phyloP scores from a whole-genome alignment of 2,797 vertebrate genomes.

The Serranus cabrilla region DNA sequence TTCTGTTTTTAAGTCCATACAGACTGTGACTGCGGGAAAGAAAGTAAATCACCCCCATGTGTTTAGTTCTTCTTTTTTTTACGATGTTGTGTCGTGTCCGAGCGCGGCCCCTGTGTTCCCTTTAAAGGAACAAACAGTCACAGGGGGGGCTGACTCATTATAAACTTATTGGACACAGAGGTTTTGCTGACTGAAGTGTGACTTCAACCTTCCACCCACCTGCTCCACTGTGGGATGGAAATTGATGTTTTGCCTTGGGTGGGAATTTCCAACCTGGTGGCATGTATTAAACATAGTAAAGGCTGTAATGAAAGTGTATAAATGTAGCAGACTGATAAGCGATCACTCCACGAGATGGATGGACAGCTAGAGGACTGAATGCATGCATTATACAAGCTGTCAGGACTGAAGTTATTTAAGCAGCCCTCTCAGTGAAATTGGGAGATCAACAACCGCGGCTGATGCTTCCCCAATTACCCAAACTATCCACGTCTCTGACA shows the following conservation, averaged over 20 bases:
- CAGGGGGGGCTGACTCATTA: conserved; percentile 45
- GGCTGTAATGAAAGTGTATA: conserved; percentile 16
- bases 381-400: conserved; percentile 15
- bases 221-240: conserved; percentile 42
- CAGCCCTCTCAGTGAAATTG: conserved; percentile 31
- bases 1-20: background rate
- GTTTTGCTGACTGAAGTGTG: conserved; percentile 62
- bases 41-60: background rate
- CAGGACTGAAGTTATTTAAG: conserved; percentile 29
- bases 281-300: conserved; percentile 32
- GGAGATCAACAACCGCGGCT: conserved; percentile 11
- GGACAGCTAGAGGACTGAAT: conserved; percentile 2
- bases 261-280: background rate
- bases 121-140: conserved; percentile 49
- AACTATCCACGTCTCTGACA: conserved; percentile 40
- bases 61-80: conserved; percentile 19
- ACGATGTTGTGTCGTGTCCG: background rate
- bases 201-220: conserved; percentile 48
- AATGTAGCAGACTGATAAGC: conserved; percentile 32
- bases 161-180: conserved; percentile 24
- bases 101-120: conserved; percentile 24
- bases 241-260: conserved; percentile 55
- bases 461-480: conserved; percentile 42
- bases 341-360: conserved; percentile 24
- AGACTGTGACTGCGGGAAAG: background rate